phyloP scores from a whole-genome alignment of 2,797 vertebrate genomes.

The Spheniscus humboldti region DNA sequence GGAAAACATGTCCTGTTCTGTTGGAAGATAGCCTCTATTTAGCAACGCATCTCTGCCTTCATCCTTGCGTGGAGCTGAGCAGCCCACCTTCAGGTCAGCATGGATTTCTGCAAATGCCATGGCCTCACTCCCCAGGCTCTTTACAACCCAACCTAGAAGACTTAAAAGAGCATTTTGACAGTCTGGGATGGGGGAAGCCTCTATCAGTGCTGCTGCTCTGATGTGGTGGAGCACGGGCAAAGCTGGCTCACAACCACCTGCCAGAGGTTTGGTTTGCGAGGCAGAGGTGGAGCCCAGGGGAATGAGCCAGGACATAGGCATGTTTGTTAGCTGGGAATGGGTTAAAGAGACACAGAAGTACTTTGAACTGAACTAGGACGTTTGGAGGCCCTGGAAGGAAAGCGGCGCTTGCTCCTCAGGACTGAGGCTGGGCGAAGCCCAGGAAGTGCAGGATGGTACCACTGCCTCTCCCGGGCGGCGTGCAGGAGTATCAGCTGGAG shows the following conservation, averaged over 20 bases:
- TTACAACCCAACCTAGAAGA: neutral
- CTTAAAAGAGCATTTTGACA: neutral
- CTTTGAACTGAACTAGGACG: neutral
- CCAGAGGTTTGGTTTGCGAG: neutral
- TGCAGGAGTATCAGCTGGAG: neutral
- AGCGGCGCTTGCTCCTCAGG: neutral
- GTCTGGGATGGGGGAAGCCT: neutral
- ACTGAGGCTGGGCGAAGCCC: neutral
- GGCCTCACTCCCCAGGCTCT: neutral
- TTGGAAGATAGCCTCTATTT: neutral
- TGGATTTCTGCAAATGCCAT: neutral
- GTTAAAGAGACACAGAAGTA: neutral
- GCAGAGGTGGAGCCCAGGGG: neutral
- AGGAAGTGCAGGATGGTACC: neutral
- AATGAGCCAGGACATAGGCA: neutral
- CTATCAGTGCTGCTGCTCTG: neutral
- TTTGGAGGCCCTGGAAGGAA: neutral
- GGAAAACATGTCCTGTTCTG: neutral
- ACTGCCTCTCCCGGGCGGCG: fast-evolving
- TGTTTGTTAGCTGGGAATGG: neutral
- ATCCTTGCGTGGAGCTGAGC: neutral
- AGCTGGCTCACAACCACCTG: neutral
- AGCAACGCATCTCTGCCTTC: neutral
- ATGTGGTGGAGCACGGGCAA: neutral
- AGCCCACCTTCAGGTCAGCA: neutral